Evolutionary conservation across 2,888 invertebrate genomes (phyloP), one percentile per base, ranked within the genome.

Genomic region (Drosophila yooni): DNA sequence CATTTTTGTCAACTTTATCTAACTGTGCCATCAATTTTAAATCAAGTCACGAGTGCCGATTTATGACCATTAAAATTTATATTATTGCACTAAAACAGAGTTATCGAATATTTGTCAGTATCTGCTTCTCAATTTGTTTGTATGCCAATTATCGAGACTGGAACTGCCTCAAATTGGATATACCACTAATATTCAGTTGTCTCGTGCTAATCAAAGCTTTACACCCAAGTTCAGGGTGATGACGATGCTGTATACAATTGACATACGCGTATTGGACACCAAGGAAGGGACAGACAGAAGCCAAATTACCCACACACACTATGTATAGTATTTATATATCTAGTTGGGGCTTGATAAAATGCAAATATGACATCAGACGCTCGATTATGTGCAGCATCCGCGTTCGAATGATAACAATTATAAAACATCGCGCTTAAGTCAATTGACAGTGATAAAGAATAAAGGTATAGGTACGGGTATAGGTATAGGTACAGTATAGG

Each of bases 141-240:
- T 48, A 48, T 46, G 33, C 18, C 54, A 53, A 18, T 73, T 60
- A 38, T 27, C 46, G 15, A n/a, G 21, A 5, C 29, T 40, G n/a
- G 29, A 74, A 59, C 74, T 52, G 67, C 59, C 27, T 50, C 10
- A 46, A 77, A 50, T 65, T 59, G 70, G 62, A 62, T 51, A 50
- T 57, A 36, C 38, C 43, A 36, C 27, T 57, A 25, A 48, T 7
- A 50, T 38, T 46, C 21, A 69, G 58, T 7, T 34, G 11, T 25
- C 36, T 27, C 33, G 34, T 46, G 29, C 67, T 77, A 74, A 66
- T 67, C 57, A 73, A 25, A 34, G 15, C 15, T 40, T 60, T 38
- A 53, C 60, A 51, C 43, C 56, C 68, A 74, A 77, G 66, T 67
- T 77, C 66, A 77, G 60, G 69, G 69, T 53, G 60, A 59, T 74